Evolutionary conservation across 2,797 vertebrate species (phyloP), one percentile per base, ranked within the genome.

Genomic region (Cetoscarus ocellatus): DNA sequence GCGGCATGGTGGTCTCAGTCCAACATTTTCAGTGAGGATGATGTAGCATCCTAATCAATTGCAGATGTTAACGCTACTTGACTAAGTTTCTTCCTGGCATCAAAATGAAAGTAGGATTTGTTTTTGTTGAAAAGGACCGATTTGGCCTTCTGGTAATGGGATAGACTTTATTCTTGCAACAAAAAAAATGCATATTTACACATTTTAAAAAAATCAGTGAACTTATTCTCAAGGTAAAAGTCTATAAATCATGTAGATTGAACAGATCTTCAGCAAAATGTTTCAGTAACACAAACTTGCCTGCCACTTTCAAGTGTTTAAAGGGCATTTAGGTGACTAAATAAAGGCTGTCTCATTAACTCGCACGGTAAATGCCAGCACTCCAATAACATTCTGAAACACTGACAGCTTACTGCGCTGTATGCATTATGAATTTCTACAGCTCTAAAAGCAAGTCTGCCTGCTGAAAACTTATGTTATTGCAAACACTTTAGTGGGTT

Each of bases 401-500:
- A 44, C 27, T 44, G n/a, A 67, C n/a, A 27, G 40, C 50, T 50
- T 17, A 12, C 17, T 48, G 11, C 17, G 10, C 17, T 40, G 13
- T 50, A 35, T 59, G 17, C 60, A 36, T 3, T 47, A 8, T 70
- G 38, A 58, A 18, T 67, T 62, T 40, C 36, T 71, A 14, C 55
- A 73, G 56, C 65, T 68, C 52, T 49, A 67, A 59, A 47, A 69
- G 58, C 13, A 15, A 49, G 44, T 14, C 57, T 67, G 42, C 53
- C 36, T 74, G 48, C 69, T 44, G 8, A 67, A 71, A 74, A 80
- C 61, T 36, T 67, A 78, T 54, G 5, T 1, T 59, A 66, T 72
- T 76, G 56, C 35, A 38, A 51, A 69, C 80, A 17, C 54, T 83
- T 83, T 35, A 56, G 50, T 67, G 0, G 71, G 52, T 73, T 87